Evolutionary conservation across 2,888 invertebrate genomes (phyloP), one percentile per base, ranked within the genome.

Genomic region (Seladonia tumulorum): DNA sequence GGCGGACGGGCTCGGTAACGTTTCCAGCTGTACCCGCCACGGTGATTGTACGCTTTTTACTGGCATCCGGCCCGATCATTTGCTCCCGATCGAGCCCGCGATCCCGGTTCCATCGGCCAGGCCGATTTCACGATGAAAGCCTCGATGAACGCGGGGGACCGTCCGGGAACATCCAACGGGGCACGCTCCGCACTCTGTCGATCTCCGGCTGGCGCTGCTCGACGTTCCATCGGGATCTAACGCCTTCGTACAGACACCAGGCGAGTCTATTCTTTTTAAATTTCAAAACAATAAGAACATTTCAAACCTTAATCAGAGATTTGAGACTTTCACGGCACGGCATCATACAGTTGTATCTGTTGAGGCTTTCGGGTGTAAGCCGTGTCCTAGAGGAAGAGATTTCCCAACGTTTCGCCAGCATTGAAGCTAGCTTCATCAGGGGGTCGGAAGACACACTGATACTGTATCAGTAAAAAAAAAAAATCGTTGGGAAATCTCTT

Each of bases 41-140:
- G 72, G 47, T 47, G 71, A 4, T 71, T 53, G 49, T 57, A 71
- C 71, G 42, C 39, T 76, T 83, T 83, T 83, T 83, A 66, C 66
- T 8, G 68, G 25, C 35, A 16, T 57, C 14, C 4, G 47, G 57
- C 53, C 18, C 81, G 57, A 66, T 66, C 35, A 18, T 66, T 66
- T 35, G 35, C 66, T 66, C 66, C 29, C 66, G 66, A 66, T 66
- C 66, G 35, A 22, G 35, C 29, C 16, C 29, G 12, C 29, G 29
- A 63, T 18, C 63, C 16, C 7, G 63, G 16, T 14, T 16, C 14
- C 63, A 29, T 16, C 2, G 29, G 29, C 16, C 0, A 14, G 29
- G 18, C 66, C 66, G 35, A 35, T 29, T 16, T 29, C 16, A 29
- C 66, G 66, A 7, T 8, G n/a, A n/a, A n/a, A n/a, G 29, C 35